Conservation (phyloP, 2,888 invertebrate genomes). For the Acleris emargana region DNA sequence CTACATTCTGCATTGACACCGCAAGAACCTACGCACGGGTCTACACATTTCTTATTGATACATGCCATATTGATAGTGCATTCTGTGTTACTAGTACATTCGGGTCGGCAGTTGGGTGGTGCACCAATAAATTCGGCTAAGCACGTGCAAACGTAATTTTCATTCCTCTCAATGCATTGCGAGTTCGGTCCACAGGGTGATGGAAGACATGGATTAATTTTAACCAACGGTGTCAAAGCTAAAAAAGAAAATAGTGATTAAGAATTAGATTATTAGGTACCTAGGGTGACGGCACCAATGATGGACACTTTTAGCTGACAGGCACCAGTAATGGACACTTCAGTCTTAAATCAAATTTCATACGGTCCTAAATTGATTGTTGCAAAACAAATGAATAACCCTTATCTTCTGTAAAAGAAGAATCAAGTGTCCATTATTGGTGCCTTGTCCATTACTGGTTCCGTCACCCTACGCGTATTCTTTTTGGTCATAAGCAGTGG, state of each 20-base stretch:
- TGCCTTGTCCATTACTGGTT: no score
- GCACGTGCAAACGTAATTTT: slow-evolving; percentile 86
- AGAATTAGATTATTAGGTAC: no score
- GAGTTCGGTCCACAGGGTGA: slow-evolving; percentile 88
- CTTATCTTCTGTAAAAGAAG: no score
- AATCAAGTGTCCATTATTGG: no score
- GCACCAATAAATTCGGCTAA: slow-evolving; percentile 84
- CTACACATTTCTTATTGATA: slow-evolving; percentile 87
- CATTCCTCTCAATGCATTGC: slow-evolving; percentile 83
- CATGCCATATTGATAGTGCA: slow-evolving; percentile 86
- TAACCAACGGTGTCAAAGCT: slow-evolving; percentile 64
- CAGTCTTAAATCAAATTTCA: no score
- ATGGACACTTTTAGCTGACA: no score
- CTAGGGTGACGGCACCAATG: no score
- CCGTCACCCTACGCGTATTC: no score
- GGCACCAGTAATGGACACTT: no score
- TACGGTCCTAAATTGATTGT: no score
- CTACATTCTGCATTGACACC: slow-evolving; percentile 88
- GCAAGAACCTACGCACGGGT: slow-evolving; percentile 88
- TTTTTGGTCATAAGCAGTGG: no score
- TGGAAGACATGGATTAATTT: slow-evolving; percentile 84
- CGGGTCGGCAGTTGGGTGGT: slow-evolving; percentile 87
- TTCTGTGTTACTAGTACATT: slow-evolving; percentile 87
- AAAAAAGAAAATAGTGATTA: slow-evolving; percentile 36
- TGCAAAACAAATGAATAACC: no score